These are phyloP conservation scores for Champsocephalus gunnari DNA, from an alignment of 2,797 vertebrate genomes.

Conservation along the genomic window DNA sequence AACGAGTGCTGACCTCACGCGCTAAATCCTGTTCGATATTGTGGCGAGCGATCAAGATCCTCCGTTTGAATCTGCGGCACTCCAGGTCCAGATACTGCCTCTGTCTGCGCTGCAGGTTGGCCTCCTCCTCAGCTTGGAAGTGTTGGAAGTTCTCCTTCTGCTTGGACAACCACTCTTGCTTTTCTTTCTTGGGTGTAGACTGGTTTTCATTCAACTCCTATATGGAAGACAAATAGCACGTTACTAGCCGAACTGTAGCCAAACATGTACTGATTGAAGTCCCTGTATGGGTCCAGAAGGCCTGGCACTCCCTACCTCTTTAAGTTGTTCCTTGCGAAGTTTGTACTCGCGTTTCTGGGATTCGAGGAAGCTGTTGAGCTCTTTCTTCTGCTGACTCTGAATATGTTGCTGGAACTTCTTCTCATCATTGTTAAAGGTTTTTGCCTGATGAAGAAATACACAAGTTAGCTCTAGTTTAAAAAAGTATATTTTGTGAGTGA, in stretches of 20 bases:
- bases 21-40: slow-evolving; percentile 96
- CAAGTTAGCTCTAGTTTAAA: slow-evolving; percentile 5
- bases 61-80: slow-evolving; percentile 95
- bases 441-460: slow-evolving; percentile 83
- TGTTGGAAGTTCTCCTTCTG: slow-evolving; percentile 99
- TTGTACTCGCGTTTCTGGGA: slow-evolving; percentile 99
- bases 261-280: too few relatives aligned
- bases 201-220: slow-evolving; percentile 98
- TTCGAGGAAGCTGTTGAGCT: slow-evolving; percentile 95
- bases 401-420: slow-evolving; percentile 99
- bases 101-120: slow-evolving; percentile 94
- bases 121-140: slow-evolving; percentile 98
- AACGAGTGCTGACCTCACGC: slow-evolving; percentile 86
- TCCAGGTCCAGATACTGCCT: slow-evolving; percentile 97
- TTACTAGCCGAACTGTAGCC: background rate
- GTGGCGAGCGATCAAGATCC: slow-evolving; percentile 96
- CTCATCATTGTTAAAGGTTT: slow-evolving; percentile 95
- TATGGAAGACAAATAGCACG: slow-evolving; percentile 30
- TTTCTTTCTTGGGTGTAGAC: slow-evolving; percentile 99
- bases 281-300: background rate
- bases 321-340: slow-evolving; percentile 97
- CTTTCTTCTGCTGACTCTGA: slow-evolving; percentile 98
- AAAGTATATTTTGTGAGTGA: background rate
- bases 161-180: slow-evolving; percentile 98
- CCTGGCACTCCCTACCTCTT: slow-evolving; percentile 86